Percentiles rank a stretch among this genome's conserved stretches.
These are phyloP conservation scores for Endomychus coccineus DNA, from an alignment of 2,888 invertebrate species.

Conservation along the genomic window DNA sequence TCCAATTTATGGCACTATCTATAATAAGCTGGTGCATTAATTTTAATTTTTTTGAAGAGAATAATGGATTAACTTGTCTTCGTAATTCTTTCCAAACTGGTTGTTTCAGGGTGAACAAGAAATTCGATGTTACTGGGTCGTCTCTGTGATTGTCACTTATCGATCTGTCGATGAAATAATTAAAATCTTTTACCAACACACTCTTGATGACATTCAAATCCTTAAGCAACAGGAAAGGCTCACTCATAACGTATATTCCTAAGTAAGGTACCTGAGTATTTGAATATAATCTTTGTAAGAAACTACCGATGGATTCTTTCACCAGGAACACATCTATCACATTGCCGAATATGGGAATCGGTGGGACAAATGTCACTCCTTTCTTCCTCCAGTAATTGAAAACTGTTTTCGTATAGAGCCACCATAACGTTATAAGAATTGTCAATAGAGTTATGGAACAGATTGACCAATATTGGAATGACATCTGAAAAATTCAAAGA, in stretches of 20 bases:
- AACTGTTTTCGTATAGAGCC: no score
- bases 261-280: constrained; percentile 29
- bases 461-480: no score
- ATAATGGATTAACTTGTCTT: constrained; percentile 45
- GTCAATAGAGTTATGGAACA: no score
- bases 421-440: no score
- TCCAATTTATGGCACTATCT: constrained; percentile 35
- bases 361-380: constrained; percentile 37
- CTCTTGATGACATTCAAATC: constrained; percentile 43
- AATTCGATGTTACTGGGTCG: constrained; percentile 39
- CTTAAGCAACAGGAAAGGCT: constrained; percentile 40
- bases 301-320: constrained; percentile 30
- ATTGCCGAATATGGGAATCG: constrained; percentile 41
- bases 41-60: constrained; percentile 48
- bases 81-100: constrained; percentile 47
- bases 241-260: constrained; percentile 43
- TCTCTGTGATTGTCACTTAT: constrained; percentile 38
- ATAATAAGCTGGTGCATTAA: constrained; percentile 43
- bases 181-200: constrained; percentile 42
- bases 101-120: constrained; percentile 41
- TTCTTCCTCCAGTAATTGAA: constrained; percentile 42
- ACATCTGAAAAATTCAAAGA: no score
- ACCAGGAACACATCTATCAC: constrained; percentile 35
- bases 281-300: constrained; percentile 11
- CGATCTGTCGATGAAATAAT: constrained; percentile 42